Evolutionary conservation across 1,140 invertebrate species (phyloP).

Genomic region (Apolygus lucorum): DNA sequence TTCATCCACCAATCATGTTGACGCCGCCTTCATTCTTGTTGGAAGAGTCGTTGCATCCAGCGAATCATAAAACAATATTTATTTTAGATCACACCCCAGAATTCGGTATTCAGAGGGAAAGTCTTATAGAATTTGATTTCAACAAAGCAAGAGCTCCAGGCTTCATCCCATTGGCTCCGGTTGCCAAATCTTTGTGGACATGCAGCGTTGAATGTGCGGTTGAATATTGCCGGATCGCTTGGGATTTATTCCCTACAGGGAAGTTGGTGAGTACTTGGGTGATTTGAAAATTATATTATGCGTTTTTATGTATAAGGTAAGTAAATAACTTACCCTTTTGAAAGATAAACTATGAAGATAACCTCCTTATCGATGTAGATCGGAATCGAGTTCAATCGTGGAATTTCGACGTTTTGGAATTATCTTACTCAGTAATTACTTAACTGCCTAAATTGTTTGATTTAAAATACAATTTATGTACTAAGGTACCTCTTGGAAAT

Average conservation of each 20-base stretch:
- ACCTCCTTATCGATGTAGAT: no score
- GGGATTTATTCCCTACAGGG: conserved; percentile 84
- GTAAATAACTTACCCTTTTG: no score
- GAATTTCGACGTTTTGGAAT: no score
- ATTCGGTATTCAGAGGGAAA: conserved; percentile 78
- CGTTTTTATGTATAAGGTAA: no score
- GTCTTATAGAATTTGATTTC: conserved; percentile 81
- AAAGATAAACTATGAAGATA: no score
- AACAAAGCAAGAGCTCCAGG: conserved; percentile 57
- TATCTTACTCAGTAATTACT: no score
- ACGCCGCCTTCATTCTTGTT: neutral
- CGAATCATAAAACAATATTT: conserved; percentile 90
- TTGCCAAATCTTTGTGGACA: conserved; percentile 89
- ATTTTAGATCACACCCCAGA: conserved; percentile 86
- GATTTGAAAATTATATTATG: no score
- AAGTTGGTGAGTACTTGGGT: conserved; percentile 75
- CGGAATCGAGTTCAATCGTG: no score
- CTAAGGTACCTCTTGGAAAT: no score
- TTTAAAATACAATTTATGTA: no score
- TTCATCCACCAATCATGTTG: neutral
- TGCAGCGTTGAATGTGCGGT: conserved; percentile 86
- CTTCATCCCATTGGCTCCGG: conserved; percentile 64
- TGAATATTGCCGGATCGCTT: conserved; percentile 92
- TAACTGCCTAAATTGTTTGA: no score
- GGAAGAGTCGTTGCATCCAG: conserved; percentile 43